These are phyloP conservation scores for Pipistrellus pipistrellus DNA, from an alignment of 2,797 vertebrate species.

Conservation along the genomic window DNA sequence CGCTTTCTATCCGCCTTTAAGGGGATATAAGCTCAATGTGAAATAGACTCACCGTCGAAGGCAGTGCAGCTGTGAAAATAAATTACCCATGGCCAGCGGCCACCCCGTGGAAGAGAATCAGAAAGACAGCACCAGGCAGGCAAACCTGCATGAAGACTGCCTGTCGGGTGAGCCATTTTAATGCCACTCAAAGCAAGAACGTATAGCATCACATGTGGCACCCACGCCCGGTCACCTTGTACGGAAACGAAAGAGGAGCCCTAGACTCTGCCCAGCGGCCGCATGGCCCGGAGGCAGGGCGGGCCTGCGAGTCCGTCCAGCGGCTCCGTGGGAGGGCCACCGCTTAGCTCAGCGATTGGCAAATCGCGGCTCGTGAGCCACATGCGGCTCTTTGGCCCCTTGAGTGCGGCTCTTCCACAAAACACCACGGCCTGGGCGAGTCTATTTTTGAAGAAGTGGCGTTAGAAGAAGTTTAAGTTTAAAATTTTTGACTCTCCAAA, in stretches of 20 bases:
- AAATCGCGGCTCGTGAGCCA: too few species aligned
- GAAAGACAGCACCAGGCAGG: not conserved
- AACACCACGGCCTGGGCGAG: too few species aligned
- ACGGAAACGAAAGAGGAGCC: not conserved
- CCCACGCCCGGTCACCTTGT: not conserved
- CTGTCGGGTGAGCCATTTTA: not conserved
- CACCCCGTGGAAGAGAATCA: not conserved
- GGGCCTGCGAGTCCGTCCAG: fast-evolving
- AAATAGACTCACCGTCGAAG: not conserved
- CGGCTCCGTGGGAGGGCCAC: not conserved
- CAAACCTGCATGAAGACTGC: not conserved
- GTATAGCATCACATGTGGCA: not conserved
- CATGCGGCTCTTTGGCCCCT: too few species aligned
- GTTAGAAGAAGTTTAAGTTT: too few species aligned
- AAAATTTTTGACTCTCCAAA: too few species aligned
- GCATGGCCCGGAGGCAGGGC: not conserved
- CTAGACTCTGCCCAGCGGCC: not conserved
- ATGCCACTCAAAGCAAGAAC: not conserved
- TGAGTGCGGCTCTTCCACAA: too few species aligned
- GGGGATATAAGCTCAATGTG: not conserved
- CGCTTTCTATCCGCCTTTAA: not conserved
- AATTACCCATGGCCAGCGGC: not conserved
- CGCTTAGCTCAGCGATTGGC: not conserved
- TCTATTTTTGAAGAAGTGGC: too few species aligned
- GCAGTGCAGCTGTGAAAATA: not conserved